Conservation (phyloP, 2,113 vertebrate genomes). For the Campylomormyrus tamandua region DNA sequence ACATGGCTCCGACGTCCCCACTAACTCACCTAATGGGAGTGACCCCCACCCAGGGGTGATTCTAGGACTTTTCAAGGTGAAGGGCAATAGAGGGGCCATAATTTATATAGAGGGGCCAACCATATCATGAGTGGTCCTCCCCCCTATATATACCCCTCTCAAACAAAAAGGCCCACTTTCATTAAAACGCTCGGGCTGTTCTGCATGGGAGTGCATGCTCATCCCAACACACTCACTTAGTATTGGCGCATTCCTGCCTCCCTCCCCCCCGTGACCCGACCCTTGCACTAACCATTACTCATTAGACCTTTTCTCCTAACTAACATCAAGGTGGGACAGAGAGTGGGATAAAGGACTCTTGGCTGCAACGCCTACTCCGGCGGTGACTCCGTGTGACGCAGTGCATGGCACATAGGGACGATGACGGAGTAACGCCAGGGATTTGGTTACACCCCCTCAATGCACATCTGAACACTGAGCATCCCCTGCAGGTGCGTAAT, state of each 20-base stretch:
- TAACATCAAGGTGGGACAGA: background rate
- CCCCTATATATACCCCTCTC: background rate
- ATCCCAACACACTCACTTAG: background rate
- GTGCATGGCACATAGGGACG: background rate
- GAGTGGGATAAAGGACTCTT: background rate
- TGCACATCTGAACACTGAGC: background rate
- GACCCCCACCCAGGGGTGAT: background rate
- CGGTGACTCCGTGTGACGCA: background rate
- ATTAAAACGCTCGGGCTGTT: background rate
- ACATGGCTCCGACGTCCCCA: background rate
- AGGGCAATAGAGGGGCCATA: background rate
- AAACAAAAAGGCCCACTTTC: background rate
- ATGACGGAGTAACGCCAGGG: background rate
- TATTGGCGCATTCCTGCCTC: background rate
- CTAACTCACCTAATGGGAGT: background rate
- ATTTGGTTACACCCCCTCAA: background rate
- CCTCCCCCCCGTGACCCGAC: background rate
- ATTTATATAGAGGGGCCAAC: background rate
- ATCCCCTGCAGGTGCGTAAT: background rate
- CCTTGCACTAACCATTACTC: background rate
- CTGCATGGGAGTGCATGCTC: too few relatives aligned
- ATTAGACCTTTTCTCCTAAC: background rate
- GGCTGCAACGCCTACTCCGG: too few relatives aligned
- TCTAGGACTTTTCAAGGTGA: background rate
- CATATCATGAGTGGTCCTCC: background rate